phyloP scores from a whole-genome alignment of 53 echinoderm and acorn worm genomes.

The Holothuria leucospilota region DNA sequence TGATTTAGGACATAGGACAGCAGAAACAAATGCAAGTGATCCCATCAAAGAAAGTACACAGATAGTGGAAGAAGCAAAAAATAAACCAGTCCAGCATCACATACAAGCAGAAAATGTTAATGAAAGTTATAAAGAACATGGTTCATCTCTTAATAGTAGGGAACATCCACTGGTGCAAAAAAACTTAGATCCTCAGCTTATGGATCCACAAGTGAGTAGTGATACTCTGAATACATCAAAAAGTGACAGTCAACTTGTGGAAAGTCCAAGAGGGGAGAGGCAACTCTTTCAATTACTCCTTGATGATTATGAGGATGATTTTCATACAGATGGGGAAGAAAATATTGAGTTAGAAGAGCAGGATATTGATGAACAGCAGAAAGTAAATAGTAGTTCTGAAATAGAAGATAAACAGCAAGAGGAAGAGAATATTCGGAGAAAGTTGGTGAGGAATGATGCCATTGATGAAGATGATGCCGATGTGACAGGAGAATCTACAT shows the following conservation, averaged over 20 bases:
- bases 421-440: background rate
- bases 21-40: no score
- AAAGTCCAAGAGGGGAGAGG: background rate
- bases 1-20: no score
- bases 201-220: no score
- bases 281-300: constrained; percentile 24
- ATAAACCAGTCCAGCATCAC: no score
- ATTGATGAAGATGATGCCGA: background rate
- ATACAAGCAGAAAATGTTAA: background rate
- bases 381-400: background rate
- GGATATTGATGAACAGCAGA: background rate
- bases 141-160: no score
- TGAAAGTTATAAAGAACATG: no score
- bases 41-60: no score
- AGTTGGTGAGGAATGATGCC: background rate
- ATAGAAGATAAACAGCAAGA: background rate
- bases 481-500: background rate
- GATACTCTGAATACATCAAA: background rate
- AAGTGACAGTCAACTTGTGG: constrained; percentile 1
- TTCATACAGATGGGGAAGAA: background rate
- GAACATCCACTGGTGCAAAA: no score
- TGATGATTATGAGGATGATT: constrained; percentile 25
- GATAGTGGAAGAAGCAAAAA: no score
- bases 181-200: no score
- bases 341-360: background rate